Conservation (phyloP, 2,888 invertebrate genomes). For the Stratiomys singularior region DNA sequence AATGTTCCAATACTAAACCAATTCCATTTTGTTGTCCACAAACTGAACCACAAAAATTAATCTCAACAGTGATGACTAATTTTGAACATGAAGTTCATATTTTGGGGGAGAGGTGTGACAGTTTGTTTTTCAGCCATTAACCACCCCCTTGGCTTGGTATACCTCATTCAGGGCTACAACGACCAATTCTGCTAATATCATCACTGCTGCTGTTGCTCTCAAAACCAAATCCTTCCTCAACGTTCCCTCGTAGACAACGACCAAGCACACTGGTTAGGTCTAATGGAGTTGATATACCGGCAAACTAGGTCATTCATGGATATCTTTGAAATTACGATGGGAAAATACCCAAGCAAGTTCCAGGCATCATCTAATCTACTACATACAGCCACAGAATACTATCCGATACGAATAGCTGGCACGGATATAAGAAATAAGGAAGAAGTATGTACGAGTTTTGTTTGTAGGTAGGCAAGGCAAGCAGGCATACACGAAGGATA, state of each 20-base stretch:
- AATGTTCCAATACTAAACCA: background rate
- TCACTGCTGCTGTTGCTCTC: too few relatives aligned
- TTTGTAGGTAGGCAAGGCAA: background rate
- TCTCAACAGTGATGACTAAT: conserved; percentile 34
- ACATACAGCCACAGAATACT: background rate
- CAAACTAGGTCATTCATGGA: conserved; percentile 43
- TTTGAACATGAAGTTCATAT: conserved; percentile 29
- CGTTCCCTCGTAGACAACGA: background rate
- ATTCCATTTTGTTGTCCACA: background rate
- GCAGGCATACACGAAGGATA: background rate
- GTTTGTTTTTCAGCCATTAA: background rate
- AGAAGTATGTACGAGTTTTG: background rate
- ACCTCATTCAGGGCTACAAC: too few relatives aligned
- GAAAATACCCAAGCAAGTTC: conserved; percentile 33
- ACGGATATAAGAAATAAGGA: background rate
- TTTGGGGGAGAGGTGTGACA: background rate
- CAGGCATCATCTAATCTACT: conserved; percentile 35
- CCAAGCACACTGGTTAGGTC: background rate
- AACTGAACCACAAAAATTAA: conserved; percentile 30
- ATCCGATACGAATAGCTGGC: too few relatives aligned
- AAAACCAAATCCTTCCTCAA: too few relatives aligned
- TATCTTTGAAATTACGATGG: conserved; percentile 36
- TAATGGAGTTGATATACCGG: conserved; percentile 39
- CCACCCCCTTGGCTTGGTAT: background rate
- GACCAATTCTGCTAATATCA: too few relatives aligned